Conservation (phyloP, 2,113 vertebrate species). For the Rhinogobius similis region DNA sequence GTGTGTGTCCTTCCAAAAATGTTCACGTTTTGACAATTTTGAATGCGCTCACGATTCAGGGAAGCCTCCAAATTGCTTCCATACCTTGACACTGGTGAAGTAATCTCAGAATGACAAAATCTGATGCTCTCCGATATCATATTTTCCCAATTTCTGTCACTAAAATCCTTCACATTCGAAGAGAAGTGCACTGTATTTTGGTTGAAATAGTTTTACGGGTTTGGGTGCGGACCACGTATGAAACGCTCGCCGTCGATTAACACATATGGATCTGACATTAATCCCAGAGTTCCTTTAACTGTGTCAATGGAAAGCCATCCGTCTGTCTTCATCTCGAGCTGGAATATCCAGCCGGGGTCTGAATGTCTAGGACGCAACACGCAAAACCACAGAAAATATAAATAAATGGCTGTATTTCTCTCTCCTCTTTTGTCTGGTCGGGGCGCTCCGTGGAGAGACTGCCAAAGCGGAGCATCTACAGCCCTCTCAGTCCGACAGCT, state of each 20-base stretch:
- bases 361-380: constrained; percentile 77
- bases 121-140: constrained; percentile 47
- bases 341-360: constrained; percentile 78
- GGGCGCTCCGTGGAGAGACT: constrained; percentile 63
- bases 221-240: constrained; percentile 49
- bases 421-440: constrained; percentile 77
- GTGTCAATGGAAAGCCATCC: constrained; percentile 70
- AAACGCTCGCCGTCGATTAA: constrained; percentile 66
- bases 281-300: constrained; percentile 61
- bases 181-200: constrained; percentile 27
- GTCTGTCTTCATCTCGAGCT: constrained; percentile 72
- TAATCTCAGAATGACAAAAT: constrained; percentile 56
- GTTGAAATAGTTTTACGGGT: neutral
- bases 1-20: constrained; percentile 28
- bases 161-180: constrained; percentile 36
- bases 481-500: constrained; percentile 72
- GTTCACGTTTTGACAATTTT: constrained; percentile 66
- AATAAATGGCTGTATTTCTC: constrained; percentile 78
- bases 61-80: constrained; percentile 74
- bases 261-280: constrained; percentile 75
- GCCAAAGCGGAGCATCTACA: constrained; percentile 79
- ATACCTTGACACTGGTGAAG: constrained; percentile 72
- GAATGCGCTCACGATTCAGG: constrained; percentile 53
- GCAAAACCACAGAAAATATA: constrained; percentile 78
- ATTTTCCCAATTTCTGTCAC: constrained; percentile 51